These are phyloP conservation scores for Phallusia fumigata DNA, from an alignment of 23 tunicate genomes.

Conservation along the genomic window DNA sequence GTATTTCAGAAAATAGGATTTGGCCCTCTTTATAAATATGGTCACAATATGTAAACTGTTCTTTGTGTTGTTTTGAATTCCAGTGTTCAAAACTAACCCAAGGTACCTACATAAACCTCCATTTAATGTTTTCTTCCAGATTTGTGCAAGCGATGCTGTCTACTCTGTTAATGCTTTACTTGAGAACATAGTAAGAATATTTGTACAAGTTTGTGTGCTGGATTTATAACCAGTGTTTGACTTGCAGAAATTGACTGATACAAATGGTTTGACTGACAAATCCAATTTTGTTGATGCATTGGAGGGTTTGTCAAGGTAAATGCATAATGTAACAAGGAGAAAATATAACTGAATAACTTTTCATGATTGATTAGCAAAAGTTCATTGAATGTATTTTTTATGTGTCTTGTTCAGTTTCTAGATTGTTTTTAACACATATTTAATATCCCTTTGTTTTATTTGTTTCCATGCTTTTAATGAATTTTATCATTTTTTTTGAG, in stretches of 20 bases:
- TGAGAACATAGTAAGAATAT: conserved; percentile 37
- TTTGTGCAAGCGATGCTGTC: conserved; percentile 78
- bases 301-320: conserved; percentile 59
- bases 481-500: too few relatives aligned
- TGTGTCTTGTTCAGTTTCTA: too few relatives aligned
- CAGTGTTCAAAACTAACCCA: background rate
- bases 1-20: conserved; percentile 12
- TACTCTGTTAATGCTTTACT: conserved; percentile 66
- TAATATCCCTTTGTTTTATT: too few relatives aligned
- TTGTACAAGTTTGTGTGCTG: background rate
- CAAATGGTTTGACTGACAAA: conserved; percentile 20
- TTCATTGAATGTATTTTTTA: too few relatives aligned
- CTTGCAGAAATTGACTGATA: background rate
- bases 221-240: background rate
- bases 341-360: too few relatives aligned
- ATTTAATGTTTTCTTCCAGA: conserved; percentile 19
- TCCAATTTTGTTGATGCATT: conserved; percentile 65
- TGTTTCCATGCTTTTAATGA: too few relatives aligned
- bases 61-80: too few relatives aligned
- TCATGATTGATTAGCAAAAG: too few relatives aligned
- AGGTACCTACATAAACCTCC: background rate
- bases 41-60: too few relatives aligned
- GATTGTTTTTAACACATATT: too few relatives aligned
- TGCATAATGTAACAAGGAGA: too few relatives aligned
- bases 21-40: too few relatives aligned